phyloP scores from a whole-genome alignment of 2,113 vertebrate species.

The Nannobrachium achirus region DNA sequence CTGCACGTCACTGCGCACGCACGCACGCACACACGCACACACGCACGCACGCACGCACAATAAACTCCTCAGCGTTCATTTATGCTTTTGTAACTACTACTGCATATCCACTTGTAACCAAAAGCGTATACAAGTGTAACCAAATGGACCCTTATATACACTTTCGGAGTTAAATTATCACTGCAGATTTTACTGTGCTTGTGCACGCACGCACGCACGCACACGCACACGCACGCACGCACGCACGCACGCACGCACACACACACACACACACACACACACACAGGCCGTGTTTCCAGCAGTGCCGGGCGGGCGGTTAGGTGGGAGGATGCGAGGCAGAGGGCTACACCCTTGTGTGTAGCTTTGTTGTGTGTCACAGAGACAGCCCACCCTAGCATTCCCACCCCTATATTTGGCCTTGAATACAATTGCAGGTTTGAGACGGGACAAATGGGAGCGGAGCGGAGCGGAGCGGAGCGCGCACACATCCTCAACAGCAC shows the following conservation, averaged over 20 bases:
- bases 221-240: background rate
- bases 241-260: slow-evolving; percentile 7
- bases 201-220: background rate
- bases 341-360: slow-evolving; percentile 78
- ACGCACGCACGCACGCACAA: no score
- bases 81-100: no score
- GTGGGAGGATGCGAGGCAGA: slow-evolving; percentile 79
- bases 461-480: no score
- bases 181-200: no score
- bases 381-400: slow-evolving; percentile 80
- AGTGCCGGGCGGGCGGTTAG: slow-evolving; percentile 72
- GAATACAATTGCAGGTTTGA: slow-evolving; percentile 86
- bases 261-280: slow-evolving; percentile 30
- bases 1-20: no score
- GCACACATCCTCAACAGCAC: background rate
- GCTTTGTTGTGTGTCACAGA: slow-evolving; percentile 80
- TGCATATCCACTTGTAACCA: no score
- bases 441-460: slow-evolving; percentile 75
- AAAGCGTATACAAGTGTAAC: no score
- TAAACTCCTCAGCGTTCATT: no score
- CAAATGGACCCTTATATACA: no score
- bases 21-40: no score
- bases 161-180: no score
- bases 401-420: slow-evolving; percentile 81
- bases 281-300: slow-evolving; percentile 61